These are phyloP conservation scores for Zygaena filipendulae DNA, from an alignment of 2,888 invertebrate genomes.

Conservation along the genomic window DNA sequence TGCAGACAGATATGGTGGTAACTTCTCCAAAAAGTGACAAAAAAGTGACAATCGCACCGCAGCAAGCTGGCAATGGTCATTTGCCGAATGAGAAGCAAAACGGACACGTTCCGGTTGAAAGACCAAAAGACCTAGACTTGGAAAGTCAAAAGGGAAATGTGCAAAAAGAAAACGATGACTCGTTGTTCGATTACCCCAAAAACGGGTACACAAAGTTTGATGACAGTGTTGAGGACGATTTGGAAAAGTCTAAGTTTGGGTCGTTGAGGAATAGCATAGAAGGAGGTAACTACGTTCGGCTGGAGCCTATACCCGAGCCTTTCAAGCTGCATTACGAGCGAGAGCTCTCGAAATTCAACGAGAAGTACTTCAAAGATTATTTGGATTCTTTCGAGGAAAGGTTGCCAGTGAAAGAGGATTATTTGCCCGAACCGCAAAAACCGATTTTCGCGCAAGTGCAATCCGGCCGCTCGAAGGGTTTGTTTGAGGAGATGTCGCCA, in stretches of 20 bases:
- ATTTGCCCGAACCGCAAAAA: slow-evolving; percentile 56
- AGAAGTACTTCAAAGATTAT: slow-evolving; percentile 49
- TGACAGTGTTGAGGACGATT: slow-evolving; percentile 30
- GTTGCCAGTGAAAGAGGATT: slow-evolving; percentile 47
- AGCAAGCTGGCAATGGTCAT: slow-evolving; percentile 27
- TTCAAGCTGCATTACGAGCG: slow-evolving; percentile 51
- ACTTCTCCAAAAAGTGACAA: slow-evolving; percentile 37
- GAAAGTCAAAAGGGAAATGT: slow-evolving; percentile 28
- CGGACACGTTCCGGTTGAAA: slow-evolving; percentile 27
- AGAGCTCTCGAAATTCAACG: slow-evolving; percentile 56
- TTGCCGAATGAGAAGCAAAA: slow-evolving; percentile 24
- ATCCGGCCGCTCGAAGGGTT: slow-evolving; percentile 38
- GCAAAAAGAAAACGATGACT: slow-evolving; percentile 31
- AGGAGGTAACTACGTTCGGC: slow-evolving; percentile 45
- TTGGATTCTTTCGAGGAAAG: slow-evolving; percentile 45
- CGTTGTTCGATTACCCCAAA: slow-evolving; percentile 33
- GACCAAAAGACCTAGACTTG: slow-evolving; percentile 47
- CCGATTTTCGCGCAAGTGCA: slow-evolving; percentile 59
- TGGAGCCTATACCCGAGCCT: slow-evolving; percentile 45
- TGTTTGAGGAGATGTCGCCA: slow-evolving; percentile 49
- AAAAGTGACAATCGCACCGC: slow-evolving; percentile 37
- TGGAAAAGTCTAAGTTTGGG: slow-evolving; percentile 56
- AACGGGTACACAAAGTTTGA: slow-evolving; percentile 35
- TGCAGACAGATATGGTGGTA: slow-evolving; percentile 41
- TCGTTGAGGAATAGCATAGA: slow-evolving; percentile 50